Conservation (phyloP, 2,113 vertebrate genomes). For the Steatornis caripensis region DNA sequence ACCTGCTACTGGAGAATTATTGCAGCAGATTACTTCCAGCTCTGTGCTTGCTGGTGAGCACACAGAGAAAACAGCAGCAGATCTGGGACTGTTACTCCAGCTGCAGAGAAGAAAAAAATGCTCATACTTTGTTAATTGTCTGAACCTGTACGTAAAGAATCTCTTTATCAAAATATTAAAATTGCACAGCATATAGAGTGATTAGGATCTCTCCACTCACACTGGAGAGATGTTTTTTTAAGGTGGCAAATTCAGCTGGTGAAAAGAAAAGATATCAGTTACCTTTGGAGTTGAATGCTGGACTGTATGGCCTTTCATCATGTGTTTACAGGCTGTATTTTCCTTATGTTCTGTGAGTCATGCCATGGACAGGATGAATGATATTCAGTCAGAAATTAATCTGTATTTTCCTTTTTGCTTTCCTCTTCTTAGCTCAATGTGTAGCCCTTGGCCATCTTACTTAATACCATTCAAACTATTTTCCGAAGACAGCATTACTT, state of each 20-base stretch:
- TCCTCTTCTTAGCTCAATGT: background rate
- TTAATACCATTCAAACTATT: background rate
- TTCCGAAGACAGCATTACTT: background rate
- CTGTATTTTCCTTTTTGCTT: background rate
- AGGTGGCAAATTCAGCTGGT: background rate
- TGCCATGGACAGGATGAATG: background rate
- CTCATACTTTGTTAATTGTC: background rate
- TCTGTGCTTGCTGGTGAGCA: background rate
- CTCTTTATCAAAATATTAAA: background rate
- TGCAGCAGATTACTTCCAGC: background rate
- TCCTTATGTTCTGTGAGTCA: background rate
- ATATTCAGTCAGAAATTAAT: background rate
- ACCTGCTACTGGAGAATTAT: background rate
- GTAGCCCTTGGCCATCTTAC: background rate
- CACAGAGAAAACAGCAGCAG: background rate
- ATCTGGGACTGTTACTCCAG: background rate
- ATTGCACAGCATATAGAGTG: fast-evolving
- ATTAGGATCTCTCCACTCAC: background rate
- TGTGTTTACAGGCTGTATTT: background rate
- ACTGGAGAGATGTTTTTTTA: background rate
- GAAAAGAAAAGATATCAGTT: background rate
- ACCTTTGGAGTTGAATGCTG: background rate
- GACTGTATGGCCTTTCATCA: background rate
- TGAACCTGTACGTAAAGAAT: background rate
- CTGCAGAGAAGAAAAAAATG: background rate